Evolutionary conservation across 2,113 vertebrate species (phyloP), one percentile per base, ranked within the genome.

Genomic region (Rhadina sibilatrix): DNA sequence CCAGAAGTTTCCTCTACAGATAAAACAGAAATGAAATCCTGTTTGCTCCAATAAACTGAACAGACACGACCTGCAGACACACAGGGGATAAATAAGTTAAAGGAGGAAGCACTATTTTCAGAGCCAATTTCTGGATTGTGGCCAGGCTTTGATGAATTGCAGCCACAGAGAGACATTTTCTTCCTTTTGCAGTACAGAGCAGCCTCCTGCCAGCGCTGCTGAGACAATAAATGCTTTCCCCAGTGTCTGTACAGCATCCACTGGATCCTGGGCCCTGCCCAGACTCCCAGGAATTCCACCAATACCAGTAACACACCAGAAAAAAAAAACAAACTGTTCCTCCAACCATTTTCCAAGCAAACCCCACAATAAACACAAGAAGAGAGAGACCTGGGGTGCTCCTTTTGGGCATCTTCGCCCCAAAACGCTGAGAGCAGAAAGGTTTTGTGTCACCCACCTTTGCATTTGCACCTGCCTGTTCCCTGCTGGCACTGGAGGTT

Each of bases 381-480:
- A 57, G 9, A 50, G 28, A 64, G 33, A 53, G 33, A 44, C 12
- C 44, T 33, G 31, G 30, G 63, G 10, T 1, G 2, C 5, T 46
- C 35, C 50, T 8, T 2, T 6, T 2, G 3, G 27, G 31, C 5
- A 12, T 15, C 24, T 49, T n/a, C 35, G 71, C 44, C 57, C 33
- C 35, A 2, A 65, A 65, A 37, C 0, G 0, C 1, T 9, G 15
- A 10, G 12, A 24, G 9, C 0, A 35, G 52, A 12, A 27, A 33
- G 42, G 24, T 11, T 59, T 40, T 53, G 31, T 42, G 52, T 7
- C 66, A 95, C 94, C 68, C 40, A 95, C 95, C 94, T 97, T 69
- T 95, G 91, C 56, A 90, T 12, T 24, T 71, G 90, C 21, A 15
- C 30, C 19, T n/a, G 64, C 6, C 83, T 83, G 87, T 3, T 87